Percentiles rank a stretch among this genome's conserved stretches.
Evolutionary conservation across 2,888 invertebrate genomes (phyloP).

Genomic region (Diarsia brunnea): DNA sequence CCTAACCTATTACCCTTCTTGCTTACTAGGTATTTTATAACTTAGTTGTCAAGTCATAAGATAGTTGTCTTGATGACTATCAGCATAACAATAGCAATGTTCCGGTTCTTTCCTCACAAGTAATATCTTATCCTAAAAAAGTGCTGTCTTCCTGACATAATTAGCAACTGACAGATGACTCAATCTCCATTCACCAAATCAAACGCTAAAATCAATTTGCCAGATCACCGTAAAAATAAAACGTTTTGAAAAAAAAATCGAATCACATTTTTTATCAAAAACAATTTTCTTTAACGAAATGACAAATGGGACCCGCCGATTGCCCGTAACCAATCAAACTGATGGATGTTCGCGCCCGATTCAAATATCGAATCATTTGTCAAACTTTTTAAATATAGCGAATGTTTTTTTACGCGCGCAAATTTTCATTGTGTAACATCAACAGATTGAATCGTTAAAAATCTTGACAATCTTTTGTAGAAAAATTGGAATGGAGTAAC

Average conservation of each 20-base stretch:
- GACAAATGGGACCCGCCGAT: constrained; percentile 84
- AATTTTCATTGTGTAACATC: constrained; percentile 66
- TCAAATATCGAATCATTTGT: constrained; percentile 85
- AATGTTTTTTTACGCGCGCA: constrained; percentile 61
- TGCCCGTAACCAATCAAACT: constrained; percentile 85
- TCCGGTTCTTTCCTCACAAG: neutral
- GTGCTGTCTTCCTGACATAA: neutral
- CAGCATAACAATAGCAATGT: neutral
- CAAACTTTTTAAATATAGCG: constrained; percentile 83
- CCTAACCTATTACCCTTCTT: no score
- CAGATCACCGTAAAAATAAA: constrained; percentile 53
- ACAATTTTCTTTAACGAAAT: constrained; percentile 74
- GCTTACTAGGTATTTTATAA: no score
- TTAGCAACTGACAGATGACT: constrained; percentile 40
- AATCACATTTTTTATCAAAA: constrained; percentile 48
- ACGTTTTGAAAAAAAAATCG: constrained; percentile 49
- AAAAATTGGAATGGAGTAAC: constrained; percentile 47
- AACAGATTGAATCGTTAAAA: constrained; percentile 72
- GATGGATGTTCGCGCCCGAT: constrained; percentile 82
- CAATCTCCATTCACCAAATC: constrained; percentile 14
- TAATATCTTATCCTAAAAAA: neutral
- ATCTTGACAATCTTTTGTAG: constrained; percentile 65
- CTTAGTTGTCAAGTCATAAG: neutral
- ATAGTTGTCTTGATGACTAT: neutral
- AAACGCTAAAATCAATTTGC: constrained; percentile 51